Evolutionary conservation across 1,140 invertebrate species (phyloP).

Genomic region (Palaemon carinicauda): DNA sequence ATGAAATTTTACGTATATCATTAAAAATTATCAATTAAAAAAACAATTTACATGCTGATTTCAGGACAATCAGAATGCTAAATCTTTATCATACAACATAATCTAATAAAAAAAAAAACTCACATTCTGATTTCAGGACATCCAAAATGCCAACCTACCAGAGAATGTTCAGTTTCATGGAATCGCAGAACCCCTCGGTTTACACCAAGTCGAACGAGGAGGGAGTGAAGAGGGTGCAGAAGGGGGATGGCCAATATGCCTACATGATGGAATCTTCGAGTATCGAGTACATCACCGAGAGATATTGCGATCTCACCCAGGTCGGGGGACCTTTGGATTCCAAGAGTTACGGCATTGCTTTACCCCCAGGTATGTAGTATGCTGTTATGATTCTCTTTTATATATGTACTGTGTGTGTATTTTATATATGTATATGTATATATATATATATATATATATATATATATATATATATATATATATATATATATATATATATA

Average conservation of each 20-base stretch:
- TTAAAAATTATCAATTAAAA: too few relatives aligned
- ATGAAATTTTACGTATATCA: too few relatives aligned
- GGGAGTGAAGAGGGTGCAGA: slow-evolving; percentile 57
- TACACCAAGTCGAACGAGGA: slow-evolving; percentile 61
- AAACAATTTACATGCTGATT: too few relatives aligned
- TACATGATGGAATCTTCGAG: slow-evolving; percentile 60
- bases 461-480: too few relatives aligned
- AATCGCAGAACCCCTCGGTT: slow-evolving; percentile 65
- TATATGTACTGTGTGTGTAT: too few relatives aligned
- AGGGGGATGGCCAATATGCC: slow-evolving; percentile 59
- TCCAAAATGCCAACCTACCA: slow-evolving; percentile 66
- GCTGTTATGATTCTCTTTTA: too few relatives aligned
- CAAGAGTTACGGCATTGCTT: slow-evolving; percentile 66
- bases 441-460: too few relatives aligned
- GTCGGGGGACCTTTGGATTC: slow-evolving; percentile 64
- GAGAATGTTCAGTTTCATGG: slow-evolving; percentile 71
- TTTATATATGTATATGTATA: too few relatives aligned
- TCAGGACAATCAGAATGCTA: too few relatives aligned
- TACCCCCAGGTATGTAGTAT: slow-evolving; percentile 62
- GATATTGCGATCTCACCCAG: slow-evolving; percentile 64
- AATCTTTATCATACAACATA: too few relatives aligned
- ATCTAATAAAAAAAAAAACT: too few relatives aligned
- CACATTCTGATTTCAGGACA: slow-evolving; percentile 68
- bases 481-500: too few relatives aligned
- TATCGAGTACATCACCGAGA: slow-evolving; percentile 64